phyloP scores from a whole-genome alignment of 2,113 vertebrate species.

The Clarias macrocephalus region DNA sequence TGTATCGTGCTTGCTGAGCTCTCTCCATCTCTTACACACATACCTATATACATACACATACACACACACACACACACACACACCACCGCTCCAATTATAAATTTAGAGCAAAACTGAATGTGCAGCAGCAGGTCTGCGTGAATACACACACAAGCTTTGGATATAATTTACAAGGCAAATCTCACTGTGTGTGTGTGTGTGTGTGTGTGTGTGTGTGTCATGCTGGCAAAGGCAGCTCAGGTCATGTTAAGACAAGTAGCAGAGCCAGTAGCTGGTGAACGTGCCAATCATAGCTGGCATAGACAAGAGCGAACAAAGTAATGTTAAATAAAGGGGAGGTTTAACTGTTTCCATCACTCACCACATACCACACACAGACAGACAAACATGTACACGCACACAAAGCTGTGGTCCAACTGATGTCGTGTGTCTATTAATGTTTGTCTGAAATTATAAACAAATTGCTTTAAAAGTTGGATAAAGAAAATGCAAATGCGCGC shows the following conservation, averaged over 20 bases:
- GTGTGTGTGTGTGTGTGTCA: slow-evolving; percentile 19
- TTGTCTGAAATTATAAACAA: background rate
- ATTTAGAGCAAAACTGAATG: slow-evolving; percentile 29
- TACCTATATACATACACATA: background rate
- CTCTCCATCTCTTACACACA: background rate
- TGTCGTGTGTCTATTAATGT: too few species aligned
- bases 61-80: background rate
- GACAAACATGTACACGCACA: background rate
- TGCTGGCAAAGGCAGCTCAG: slow-evolving; percentile 11
- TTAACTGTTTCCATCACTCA: background rate
- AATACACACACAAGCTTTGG: background rate
- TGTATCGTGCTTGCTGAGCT: slow-evolving; percentile 47
- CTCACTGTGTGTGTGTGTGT: slow-evolving; percentile 26
- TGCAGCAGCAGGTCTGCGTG: background rate
- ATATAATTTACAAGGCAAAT: slow-evolving; percentile 44
- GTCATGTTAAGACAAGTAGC: slow-evolving; percentile 24
- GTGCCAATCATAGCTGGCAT: slow-evolving; percentile 30
- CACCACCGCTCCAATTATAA: background rate
- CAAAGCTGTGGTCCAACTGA: background rate
- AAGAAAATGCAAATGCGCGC: background rate
- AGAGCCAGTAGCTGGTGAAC: slow-evolving; percentile 20
- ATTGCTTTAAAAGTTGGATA: background rate
- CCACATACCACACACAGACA: background rate
- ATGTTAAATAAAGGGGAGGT: slow-evolving; percentile 18
- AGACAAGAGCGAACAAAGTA: background rate